A percentile compares a stretch with the other conserved stretches of the same genome.
Evolutionary conservation across 2,888 invertebrate genomes (phyloP).

Genomic region (Polydrusus tereticollis): DNA sequence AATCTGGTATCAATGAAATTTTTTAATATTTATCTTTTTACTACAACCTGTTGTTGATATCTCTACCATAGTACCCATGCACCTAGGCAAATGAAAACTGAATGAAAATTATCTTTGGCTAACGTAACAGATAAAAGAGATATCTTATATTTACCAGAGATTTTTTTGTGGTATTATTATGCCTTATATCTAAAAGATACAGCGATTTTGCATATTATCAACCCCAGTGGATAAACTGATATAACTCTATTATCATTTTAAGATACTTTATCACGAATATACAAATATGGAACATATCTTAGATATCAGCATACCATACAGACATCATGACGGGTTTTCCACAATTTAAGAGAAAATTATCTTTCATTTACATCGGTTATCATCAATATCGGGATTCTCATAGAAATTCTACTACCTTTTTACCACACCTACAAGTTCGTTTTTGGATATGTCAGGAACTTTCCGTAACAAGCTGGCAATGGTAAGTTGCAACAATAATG

Average conservation of each 20-base stretch:
- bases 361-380: constrained; percentile 32
- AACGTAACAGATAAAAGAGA: constrained; percentile 58
- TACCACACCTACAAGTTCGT: neutral
- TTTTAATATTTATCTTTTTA: constrained; percentile 27
- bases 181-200: constrained; percentile 57
- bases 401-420: neutral
- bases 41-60: constrained; percentile 29
- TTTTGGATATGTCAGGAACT: constrained; percentile 1
- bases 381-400: neutral
- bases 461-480: too few species aligned
- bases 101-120: constrained; percentile 58
- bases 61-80: neutral
- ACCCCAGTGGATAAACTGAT: constrained; percentile 58
- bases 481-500: neutral
- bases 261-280: constrained; percentile 55
- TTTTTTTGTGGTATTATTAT: constrained; percentile 56
- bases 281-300: constrained; percentile 57
- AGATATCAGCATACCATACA: constrained; percentile 66
- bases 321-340: constrained; percentile 53
- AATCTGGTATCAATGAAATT: constrained; percentile 12
- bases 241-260: constrained; percentile 55
- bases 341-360: constrained; percentile 47
- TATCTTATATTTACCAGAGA: constrained; percentile 63
- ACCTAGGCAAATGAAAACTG: constrained; percentile 36
- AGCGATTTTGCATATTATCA: constrained; percentile 55